phyloP scores from a whole-genome alignment of 1,140 invertebrate species.

The Lepidurus arcticus region DNA sequence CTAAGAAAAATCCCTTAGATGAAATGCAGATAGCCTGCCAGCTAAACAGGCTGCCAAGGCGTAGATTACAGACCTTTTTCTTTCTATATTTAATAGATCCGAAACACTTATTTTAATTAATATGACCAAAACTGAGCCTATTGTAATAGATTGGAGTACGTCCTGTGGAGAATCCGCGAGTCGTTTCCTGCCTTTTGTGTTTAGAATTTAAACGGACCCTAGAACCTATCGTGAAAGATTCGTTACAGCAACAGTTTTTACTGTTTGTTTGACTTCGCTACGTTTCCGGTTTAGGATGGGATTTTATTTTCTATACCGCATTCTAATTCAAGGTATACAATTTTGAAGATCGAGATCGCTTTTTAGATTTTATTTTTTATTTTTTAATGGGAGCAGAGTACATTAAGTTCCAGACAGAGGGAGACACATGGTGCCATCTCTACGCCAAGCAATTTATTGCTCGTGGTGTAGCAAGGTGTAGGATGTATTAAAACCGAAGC shows the following conservation, averaged over 20 bases:
- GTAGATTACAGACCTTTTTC: not conserved
- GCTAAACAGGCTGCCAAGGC: not conserved
- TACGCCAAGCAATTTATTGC: not conserved
- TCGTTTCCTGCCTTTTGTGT: conserved; percentile 5
- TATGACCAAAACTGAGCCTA: not conserved
- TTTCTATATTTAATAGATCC: not conserved
- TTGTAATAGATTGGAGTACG: not conserved
- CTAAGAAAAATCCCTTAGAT: not conserved
- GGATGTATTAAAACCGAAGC: not conserved
- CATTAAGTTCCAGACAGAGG: too few relatives aligned
- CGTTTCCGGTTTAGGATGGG: not conserved
- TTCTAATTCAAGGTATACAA: not conserved
- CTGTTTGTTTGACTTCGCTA: not conserved
- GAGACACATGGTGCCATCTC: not conserved
- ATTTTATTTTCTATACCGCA: not conserved
- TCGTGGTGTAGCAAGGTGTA: not conserved
- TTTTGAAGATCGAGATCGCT: too few relatives aligned
- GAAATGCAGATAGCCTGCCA: not conserved
- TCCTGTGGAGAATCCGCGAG: not conserved
- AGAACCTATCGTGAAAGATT: not conserved
- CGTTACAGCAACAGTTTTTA: not conserved
- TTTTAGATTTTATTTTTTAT: too few relatives aligned
- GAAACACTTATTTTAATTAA: not conserved
- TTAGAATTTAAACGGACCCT: not conserved
- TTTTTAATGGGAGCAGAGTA: too few relatives aligned